phyloP scores from a whole-genome alignment of 2,888 invertebrate species.

The Drosophila subsilvestris region DNA sequence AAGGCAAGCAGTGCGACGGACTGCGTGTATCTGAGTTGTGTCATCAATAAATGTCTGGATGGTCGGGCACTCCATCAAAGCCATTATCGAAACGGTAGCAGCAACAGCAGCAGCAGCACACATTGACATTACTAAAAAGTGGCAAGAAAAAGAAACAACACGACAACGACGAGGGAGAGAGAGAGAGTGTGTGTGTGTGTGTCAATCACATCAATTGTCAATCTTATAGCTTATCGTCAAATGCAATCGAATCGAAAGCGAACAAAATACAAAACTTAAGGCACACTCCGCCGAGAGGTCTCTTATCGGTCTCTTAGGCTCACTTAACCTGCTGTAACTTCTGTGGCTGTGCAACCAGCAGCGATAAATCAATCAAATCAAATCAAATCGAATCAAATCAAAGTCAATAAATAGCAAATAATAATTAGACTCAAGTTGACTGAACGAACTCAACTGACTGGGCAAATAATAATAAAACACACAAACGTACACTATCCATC shows the following conservation, averaged over 20 bases:
- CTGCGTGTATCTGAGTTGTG: conserved; percentile 16
- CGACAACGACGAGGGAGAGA: not conserved
- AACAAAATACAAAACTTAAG: conserved; percentile 48
- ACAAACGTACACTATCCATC: no score
- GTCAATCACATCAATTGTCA: conserved; percentile 44
- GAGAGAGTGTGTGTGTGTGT: not conserved
- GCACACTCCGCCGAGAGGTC: conserved; percentile 10
- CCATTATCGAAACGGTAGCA: conserved; percentile 48
- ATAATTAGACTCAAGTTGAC: conserved; percentile 38
- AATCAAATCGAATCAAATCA: conserved; percentile 50
- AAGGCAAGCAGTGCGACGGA: no score
- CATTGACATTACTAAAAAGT: not conserved
- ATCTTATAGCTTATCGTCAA: conserved; percentile 42
- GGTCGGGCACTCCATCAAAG: conserved; percentile 58
- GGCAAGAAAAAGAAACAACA: not conserved
- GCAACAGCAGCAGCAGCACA: not conserved
- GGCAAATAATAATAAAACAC: not conserved
- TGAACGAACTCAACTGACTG: conserved; percentile 7
- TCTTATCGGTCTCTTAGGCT: conserved; percentile 45
- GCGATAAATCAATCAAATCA: conserved; percentile 58
- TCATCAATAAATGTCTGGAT: conserved; percentile 64
- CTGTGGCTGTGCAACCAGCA: conserved; percentile 14
- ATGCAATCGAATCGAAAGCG: conserved; percentile 50
- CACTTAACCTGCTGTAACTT: conserved; percentile 21
- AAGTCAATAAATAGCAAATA: conserved; percentile 44